These are phyloP conservation scores for Orthosia incerta DNA, from an alignment of 2,888 invertebrate species.

Conservation along the genomic window DNA sequence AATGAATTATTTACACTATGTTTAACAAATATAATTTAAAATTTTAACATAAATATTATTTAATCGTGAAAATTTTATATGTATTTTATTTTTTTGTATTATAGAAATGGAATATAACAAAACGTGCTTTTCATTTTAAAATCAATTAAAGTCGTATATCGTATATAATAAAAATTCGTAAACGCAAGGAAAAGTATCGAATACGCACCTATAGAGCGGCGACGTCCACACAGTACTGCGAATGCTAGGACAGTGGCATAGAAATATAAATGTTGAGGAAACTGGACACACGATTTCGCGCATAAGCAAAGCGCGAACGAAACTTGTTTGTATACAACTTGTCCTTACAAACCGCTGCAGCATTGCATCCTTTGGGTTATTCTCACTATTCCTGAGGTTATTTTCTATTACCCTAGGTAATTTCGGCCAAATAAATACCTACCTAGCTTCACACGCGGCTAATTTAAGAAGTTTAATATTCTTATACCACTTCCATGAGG, in stretches of 20 bases:
- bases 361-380: constrained; percentile 20
- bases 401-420: too few relatives aligned
- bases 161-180: background rate
- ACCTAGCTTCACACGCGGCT: too few relatives aligned
- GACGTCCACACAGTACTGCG: constrained; percentile 64
- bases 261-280: constrained; percentile 17
- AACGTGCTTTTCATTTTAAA: too few relatives aligned
- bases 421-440: too few relatives aligned
- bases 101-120: too few relatives aligned
- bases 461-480: background rate
- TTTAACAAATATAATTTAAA: too few relatives aligned
- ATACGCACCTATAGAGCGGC: constrained; percentile 55
- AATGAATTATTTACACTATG: too few relatives aligned
- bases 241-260: constrained; percentile 53
- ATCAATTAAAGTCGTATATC: too few relatives aligned
- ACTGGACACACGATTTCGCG: constrained; percentile 57
- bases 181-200: constrained; percentile 6
- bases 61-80: too few relatives aligned
- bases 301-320: constrained; percentile 41
- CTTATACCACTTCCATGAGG: background rate
- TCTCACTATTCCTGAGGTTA: background rate
- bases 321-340: constrained; percentile 62
- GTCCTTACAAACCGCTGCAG: constrained; percentile 14
- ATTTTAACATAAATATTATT: too few relatives aligned
- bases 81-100: too few relatives aligned